Conservation (phyloP, 1,140 invertebrate genomes). For the Scylla paramamosain region DNA sequence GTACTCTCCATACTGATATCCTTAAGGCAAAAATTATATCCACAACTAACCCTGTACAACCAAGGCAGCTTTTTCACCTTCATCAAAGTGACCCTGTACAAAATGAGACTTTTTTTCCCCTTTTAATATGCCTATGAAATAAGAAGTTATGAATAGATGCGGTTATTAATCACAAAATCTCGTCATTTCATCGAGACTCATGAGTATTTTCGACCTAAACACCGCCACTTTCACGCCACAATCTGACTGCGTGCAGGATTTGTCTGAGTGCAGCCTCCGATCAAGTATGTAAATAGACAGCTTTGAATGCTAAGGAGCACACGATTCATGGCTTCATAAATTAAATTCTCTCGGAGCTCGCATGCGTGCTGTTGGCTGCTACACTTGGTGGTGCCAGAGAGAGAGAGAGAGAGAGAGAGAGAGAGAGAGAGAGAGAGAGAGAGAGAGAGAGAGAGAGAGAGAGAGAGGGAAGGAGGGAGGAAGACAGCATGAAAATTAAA, state of each 20-base stretch:
- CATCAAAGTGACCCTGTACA: no score
- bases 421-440: slow-evolving; percentile 20
- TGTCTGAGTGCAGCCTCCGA: background rate
- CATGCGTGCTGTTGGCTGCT: background rate
- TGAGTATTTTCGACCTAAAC: no score
- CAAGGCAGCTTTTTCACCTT: no score
- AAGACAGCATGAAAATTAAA: background rate
- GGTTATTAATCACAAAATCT: no score
- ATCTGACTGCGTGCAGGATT: background rate
- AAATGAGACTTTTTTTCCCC: no score
- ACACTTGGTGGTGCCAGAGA: background rate
- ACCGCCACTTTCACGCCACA: background rate
- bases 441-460: slow-evolving; percentile 57
- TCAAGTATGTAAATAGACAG: slow-evolving; percentile 13
- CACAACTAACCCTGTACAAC: no score
- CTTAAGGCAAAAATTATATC: no score
- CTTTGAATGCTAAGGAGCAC: background rate
- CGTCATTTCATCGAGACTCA: no score
- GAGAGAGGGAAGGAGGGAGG: slow-evolving; percentile 41
- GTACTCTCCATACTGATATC: no score
- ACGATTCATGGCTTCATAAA: slow-evolving; percentile 14
- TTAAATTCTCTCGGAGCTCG: background rate
- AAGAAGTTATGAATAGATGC: no score
- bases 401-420: slow-evolving; percentile 12
- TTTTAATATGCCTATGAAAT: no score